Evolutionary conservation across 1,140 invertebrate species (phyloP).

Genomic region (Dicyema japonicum): DNA sequence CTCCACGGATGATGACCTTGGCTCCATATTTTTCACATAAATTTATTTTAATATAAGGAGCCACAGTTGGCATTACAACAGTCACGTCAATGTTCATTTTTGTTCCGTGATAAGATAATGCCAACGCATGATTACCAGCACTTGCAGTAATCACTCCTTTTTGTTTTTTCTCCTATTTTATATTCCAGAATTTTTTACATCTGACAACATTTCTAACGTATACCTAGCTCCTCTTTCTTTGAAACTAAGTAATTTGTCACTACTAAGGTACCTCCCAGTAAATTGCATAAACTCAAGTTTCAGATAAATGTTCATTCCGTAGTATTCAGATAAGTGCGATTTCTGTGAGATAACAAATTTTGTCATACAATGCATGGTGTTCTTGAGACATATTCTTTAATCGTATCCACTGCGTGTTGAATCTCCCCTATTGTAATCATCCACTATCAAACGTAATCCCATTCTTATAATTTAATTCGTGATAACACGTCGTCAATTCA

Average conservation of each 20-base stretch:
- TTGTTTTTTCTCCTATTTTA: constrained; percentile 27
- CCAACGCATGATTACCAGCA: constrained; percentile 58
- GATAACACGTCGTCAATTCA: too few relatives aligned
- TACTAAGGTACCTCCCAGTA: constrained; percentile 38
- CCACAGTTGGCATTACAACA: constrained; percentile 51
- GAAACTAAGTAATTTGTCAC: constrained; percentile 28
- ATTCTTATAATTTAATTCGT: too few relatives aligned
- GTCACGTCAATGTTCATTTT: constrained; percentile 44
- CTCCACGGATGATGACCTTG: constrained; percentile 42
- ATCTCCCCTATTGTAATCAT: too few relatives aligned
- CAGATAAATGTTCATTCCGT: constrained; percentile 43
- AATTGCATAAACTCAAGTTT: constrained; percentile 67
- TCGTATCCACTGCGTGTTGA: too few relatives aligned
- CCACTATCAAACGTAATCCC: too few relatives aligned
- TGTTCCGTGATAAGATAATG: constrained; percentile 48
- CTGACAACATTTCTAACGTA: constrained; percentile 35
- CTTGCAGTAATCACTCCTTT: constrained; percentile 58
- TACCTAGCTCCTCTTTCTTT: constrained; percentile 63
- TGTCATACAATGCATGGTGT: too few relatives aligned
- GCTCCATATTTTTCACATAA: constrained; percentile 47
- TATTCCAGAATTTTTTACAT: constrained; percentile 8
- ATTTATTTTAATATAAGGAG: constrained; percentile 49
- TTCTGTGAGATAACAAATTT: too few relatives aligned
- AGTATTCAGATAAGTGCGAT: background rate
- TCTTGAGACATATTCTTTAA: too few relatives aligned